These are phyloP conservation scores for Pogonomyrmex californicus DNA, from an alignment of 1,140 invertebrate species.

Conservation along the genomic window DNA sequence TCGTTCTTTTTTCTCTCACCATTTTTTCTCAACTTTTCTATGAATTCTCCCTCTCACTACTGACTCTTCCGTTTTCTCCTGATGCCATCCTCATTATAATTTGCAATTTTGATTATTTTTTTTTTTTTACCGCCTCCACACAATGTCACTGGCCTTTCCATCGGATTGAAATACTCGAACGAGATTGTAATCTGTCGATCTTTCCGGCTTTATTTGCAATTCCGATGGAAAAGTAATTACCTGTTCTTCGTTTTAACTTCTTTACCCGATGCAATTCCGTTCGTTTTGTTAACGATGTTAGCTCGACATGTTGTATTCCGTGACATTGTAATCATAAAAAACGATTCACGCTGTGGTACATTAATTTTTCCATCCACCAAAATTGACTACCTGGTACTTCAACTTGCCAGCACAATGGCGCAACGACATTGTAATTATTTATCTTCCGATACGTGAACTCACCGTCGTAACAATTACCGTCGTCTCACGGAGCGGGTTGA, in stretches of 20 bases:
- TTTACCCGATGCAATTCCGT: constrained; percentile 14
- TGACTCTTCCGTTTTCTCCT: not conserved
- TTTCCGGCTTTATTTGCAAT: constrained; percentile 68
- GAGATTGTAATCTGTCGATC: constrained; percentile 69
- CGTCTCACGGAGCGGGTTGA: not conserved
- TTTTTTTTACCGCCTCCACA: not conserved
- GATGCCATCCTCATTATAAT: constrained; percentile 31
- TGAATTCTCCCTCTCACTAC: not conserved
- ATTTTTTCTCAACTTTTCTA: constrained; percentile 30
- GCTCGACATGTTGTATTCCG: not conserved
- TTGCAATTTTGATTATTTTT: constrained; percentile 58
- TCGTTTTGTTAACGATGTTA: not conserved
- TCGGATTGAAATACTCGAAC: constrained; percentile 68
- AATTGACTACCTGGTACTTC: not conserved
- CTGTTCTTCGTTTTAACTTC: not conserved
- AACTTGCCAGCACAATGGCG: not conserved
- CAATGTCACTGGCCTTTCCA: constrained; percentile 34
- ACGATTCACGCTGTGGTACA: not conserved
- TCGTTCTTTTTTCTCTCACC: not conserved
- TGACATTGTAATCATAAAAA: not conserved
- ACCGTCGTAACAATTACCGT: not conserved
- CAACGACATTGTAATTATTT: not conserved
- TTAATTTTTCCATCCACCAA: constrained; percentile 16
- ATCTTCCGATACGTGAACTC: not conserved
- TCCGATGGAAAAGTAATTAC: constrained; percentile 58